phyloP scores from a whole-genome alignment of 2,113 vertebrate species.

The Erythrocercus mccallii region DNA sequence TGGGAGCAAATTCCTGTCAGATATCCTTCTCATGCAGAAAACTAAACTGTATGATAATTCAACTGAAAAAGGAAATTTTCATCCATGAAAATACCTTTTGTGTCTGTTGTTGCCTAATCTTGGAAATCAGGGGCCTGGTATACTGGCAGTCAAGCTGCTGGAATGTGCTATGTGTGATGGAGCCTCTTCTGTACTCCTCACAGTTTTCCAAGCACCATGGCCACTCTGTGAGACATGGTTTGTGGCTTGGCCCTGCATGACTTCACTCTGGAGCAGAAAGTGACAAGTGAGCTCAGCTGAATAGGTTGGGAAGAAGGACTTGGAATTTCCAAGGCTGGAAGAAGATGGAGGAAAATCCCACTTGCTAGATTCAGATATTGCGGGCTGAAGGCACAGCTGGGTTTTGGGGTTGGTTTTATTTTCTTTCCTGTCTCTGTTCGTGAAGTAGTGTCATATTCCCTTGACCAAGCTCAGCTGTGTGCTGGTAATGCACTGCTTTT shows the following conservation, averaged over 20 bases:
- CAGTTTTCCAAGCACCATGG: rapidly evolving
- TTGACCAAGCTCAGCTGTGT: too few relatives aligned
- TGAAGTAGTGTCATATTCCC: background rate
- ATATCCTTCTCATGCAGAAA: background rate
- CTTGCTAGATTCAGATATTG: rapidly evolving
- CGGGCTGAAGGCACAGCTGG: background rate
- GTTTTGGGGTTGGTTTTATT: background rate
- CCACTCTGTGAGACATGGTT: rapidly evolving
- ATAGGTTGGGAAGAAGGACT: too few relatives aligned
- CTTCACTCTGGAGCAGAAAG: background rate
- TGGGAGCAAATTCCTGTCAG: background rate
- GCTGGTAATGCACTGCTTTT: background rate
- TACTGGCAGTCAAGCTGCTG: rapidly evolving
- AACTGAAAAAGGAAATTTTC: background rate
- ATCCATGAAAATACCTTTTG: background rate
- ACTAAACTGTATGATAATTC: background rate
- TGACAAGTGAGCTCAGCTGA: background rate
- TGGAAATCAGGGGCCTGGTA: background rate
- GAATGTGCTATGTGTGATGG: rapidly evolving
- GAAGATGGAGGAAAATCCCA: rapidly evolving
- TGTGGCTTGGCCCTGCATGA: background rate
- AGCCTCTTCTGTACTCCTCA: rapidly evolving
- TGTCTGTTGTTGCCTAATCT: background rate
- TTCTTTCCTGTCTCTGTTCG: background rate
- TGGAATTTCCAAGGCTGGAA: background rate